Evolutionary conservation across 2,113 vertebrate species (phyloP).

Genomic region (Anas platyrhynchos): DNA sequence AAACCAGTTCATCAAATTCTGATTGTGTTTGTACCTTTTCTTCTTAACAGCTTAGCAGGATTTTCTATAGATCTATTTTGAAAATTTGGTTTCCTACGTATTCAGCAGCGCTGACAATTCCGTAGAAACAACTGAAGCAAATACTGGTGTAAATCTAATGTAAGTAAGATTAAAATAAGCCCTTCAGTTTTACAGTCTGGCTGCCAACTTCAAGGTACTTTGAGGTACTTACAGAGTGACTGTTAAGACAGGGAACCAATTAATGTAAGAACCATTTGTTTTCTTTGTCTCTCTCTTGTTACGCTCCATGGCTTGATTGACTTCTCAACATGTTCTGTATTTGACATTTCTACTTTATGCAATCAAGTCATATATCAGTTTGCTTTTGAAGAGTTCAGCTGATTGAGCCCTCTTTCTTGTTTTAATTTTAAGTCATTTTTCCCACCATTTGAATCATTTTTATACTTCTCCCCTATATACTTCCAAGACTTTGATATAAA

Average conservation of each 20-base stretch:
- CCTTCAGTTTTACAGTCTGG: not conserved
- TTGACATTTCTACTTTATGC: not conserved
- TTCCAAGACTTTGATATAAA: not conserved
- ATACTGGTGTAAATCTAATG: not conserved
- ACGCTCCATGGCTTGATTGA: not conserved
- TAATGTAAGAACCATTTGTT: not conserved
- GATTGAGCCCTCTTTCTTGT: not conserved
- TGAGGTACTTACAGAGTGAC: not conserved
- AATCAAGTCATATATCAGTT: not conserved
- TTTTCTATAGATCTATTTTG: not conserved
- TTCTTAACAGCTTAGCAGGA: not conserved
- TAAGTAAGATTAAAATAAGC: not conserved
- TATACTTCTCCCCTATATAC: not conserved
- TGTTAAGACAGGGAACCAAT: not conserved
- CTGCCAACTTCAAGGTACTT: not conserved
- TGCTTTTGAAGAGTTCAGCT: not conserved
- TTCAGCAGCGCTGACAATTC: not conserved
- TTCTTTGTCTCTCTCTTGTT: not conserved
- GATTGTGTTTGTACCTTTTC: not conserved
- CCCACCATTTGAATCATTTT: not conserved
- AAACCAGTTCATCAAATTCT: not conserved
- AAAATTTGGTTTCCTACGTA: not conserved
- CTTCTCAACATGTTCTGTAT: not conserved
- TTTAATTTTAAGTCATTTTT: not conserved
- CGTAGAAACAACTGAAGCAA: not conserved